A percentile compares a stretch with the other conserved stretches of the same genome.
Evolutionary conservation across 2,113 vertebrate genomes (phyloP).

Genomic region (Ia io): DNA sequence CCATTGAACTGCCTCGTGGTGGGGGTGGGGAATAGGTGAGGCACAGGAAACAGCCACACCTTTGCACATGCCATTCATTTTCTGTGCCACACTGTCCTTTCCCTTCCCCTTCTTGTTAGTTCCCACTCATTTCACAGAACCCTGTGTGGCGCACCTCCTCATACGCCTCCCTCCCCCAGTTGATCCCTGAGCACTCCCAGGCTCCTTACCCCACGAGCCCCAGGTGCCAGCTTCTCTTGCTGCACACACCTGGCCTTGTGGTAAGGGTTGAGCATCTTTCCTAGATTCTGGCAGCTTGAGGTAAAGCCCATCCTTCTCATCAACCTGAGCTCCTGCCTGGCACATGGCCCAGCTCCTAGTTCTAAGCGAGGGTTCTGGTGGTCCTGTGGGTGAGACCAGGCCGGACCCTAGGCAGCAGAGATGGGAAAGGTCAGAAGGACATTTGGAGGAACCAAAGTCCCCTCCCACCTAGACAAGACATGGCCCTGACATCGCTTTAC

Average conservation of each 20-base stretch:
- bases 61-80: neutral
- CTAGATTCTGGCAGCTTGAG: accelerated
- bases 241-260: neutral
- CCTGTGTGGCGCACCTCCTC: accelerated
- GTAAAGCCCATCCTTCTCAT: neutral
- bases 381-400: neutral
- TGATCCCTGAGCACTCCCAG: accelerated
- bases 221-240: neutral
- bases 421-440: neutral
- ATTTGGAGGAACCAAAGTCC: neutral
- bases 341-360: neutral
- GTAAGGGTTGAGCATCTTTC: neutral
- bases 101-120: neutral
- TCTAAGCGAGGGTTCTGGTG: neutral
- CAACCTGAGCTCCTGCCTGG: neutral
- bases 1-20: accelerated
- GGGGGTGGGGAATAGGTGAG: accelerated
- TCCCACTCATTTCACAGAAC: neutral
- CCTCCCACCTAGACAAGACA: too few species aligned
- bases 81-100: neutral
- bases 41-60: neutral
- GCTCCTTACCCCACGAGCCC: accelerated
- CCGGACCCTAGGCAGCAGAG: neutral
- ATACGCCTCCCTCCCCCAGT: too few species aligned
- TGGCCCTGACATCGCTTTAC: neutral